Evolutionary conservation across 2,888 invertebrate genomes (phyloP), one percentile per base, ranked within the genome.

Genomic region (Laspeyria flexula): DNA sequence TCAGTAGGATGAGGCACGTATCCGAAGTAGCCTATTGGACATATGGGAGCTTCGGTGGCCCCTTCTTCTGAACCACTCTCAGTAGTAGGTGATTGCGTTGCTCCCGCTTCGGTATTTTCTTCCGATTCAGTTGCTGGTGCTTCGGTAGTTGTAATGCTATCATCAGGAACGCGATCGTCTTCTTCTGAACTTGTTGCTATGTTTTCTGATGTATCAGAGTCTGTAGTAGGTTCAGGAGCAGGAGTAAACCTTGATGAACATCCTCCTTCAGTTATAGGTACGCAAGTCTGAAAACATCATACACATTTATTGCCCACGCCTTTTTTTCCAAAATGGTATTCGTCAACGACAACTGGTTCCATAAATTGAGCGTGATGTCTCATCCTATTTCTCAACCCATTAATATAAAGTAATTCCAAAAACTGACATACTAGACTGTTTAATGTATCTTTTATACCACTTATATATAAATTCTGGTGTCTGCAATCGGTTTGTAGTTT

Each of bases 191-290:
- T 30, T 0, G 27, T 10, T 15, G 27, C 27, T n/a, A n/a, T n/a
- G n/a, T n/a, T n/a, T 2, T n/a, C 13, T 1, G 27, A 7, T 3
- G 16, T 1, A 0, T 1, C 4, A 1, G 5, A 10, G 3, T 44
- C 16, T 3, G 12, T 27, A 1, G 31, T 21, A 6, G 41, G 16
- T 16, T 18, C 11, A 21, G 21, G 9, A 16, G 33, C 1, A 3
- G 5, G 3, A 12, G 31, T 31, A 0, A 15, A 5, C 6, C 29
- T 25, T 11, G 27, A 7, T 10, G 68, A 58, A 9, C 66, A 66
- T 0, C 66, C 66, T 0, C 66, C 66, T 9, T 64, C 68, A 1
- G 48, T 35, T 21, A 66, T 68, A 1, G 4, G 6, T 0, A 56
- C 37, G 23, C 66, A 65, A 0, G 12, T 6, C 65, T 65, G 15